A percentile compares a stretch with the other conserved stretches of the same genome.
These are phyloP conservation scores for Parnassius apollo DNA, from an alignment of 2,888 invertebrate species.

Conservation along the genomic window DNA sequence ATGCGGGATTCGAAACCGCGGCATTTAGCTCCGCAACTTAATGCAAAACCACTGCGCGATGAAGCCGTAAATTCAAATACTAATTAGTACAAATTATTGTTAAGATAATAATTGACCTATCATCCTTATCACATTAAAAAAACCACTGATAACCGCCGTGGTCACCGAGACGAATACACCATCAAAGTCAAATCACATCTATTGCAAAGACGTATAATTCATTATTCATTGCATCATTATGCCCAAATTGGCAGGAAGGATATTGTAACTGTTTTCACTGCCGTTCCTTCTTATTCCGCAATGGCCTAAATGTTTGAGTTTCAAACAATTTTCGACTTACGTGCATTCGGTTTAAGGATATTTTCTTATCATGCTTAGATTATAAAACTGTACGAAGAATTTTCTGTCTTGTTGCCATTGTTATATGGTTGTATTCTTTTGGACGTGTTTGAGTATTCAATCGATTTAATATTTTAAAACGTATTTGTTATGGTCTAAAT, in stretches of 20 bases:
- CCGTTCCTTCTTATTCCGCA: not conserved
- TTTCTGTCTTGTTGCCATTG: constrained; percentile 1
- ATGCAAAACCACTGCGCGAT: no score
- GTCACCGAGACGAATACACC: not conserved
- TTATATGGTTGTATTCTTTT: not conserved
- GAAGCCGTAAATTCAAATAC: no score
- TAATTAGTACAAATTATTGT: no score
- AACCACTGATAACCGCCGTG: not conserved
- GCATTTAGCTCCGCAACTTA: no score
- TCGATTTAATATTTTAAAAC: constrained; percentile 9
- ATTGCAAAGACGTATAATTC: not conserved
- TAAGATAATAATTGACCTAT: no score
- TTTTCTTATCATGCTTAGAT: not conserved
- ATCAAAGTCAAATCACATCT: not conserved
- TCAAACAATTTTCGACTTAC: constrained; percentile 5
- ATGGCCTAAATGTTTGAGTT: not conserved
- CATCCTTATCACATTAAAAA: no score
- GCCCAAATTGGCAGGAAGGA: constrained; percentile 11
- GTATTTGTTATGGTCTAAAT: constrained; percentile 6
- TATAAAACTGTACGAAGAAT: not conserved
- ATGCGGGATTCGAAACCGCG: no score
- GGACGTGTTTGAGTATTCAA: not conserved
- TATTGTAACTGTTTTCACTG: constrained; percentile 7
- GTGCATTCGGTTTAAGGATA: not conserved
- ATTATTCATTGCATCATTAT: not conserved